Percentiles rank a stretch among this genome's conserved stretches.
Conservation (phyloP, 2,888 invertebrate species). For the Synergus japonicus region DNA sequence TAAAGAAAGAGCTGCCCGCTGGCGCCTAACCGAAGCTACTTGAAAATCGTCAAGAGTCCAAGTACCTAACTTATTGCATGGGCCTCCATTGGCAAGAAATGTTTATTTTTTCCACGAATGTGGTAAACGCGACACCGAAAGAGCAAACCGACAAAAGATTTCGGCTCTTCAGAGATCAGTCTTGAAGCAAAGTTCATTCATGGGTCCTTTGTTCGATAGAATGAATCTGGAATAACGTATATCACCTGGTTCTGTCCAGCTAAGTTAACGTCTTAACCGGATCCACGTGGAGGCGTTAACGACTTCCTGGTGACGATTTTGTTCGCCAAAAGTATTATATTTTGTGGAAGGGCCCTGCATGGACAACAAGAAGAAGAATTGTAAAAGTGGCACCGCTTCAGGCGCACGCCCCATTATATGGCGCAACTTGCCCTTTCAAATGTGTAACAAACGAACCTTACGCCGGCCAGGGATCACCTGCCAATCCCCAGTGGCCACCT, state of each 20-base stretch:
- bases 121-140: slow-evolving; percentile 31
- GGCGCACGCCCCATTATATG: slow-evolving; percentile 65
- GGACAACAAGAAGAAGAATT: slow-evolving; percentile 43
- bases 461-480: slow-evolving; percentile 58
- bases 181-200: slow-evolving; percentile 29
- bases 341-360: slow-evolving; percentile 36
- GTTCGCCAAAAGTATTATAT: slow-evolving; percentile 39
- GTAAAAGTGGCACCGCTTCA: slow-evolving; percentile 51
- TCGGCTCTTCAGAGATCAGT: slow-evolving; percentile 27
- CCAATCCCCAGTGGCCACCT: slow-evolving; percentile 44
- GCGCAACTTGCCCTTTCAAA: slow-evolving; percentile 58
- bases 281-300: slow-evolving; percentile 55
- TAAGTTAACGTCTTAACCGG: slow-evolving; percentile 46
- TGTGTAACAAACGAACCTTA: slow-evolving; percentile 58
- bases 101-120: slow-evolving; percentile 33
- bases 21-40: slow-evolving; percentile 3
- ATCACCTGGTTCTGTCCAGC: slow-evolving; percentile 54
- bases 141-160: slow-evolving; percentile 27
- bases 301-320: slow-evolving; percentile 53
- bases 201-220: not conserved
- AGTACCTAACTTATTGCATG: slow-evolving; percentile 27
- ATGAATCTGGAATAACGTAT: slow-evolving; percentile 43
- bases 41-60: not conserved
- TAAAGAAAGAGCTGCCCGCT: not conserved
- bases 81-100: slow-evolving; percentile 16